These are phyloP conservation scores for Drosophila koepferae DNA, from an alignment of 2,888 invertebrate genomes.

Conservation along the genomic window DNA sequence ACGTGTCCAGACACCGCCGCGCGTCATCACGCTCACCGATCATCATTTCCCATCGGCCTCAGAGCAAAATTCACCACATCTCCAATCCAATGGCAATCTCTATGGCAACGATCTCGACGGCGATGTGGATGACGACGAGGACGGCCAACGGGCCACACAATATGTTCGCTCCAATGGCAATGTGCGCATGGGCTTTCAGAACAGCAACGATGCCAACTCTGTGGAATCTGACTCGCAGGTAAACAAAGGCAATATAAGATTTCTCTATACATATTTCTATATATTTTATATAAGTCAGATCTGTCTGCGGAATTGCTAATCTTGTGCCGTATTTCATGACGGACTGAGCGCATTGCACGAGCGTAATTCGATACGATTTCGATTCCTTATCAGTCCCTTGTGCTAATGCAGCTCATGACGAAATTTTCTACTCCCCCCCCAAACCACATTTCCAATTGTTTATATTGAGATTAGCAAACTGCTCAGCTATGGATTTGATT, in stretches of 20 bases:
- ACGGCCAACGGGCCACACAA: conserved; percentile 73
- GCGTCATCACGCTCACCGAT: conserved; percentile 93
- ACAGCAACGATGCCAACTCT: conserved; percentile 79
- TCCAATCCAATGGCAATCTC: conserved; percentile 55
- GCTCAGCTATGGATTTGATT: conserved; percentile 1
- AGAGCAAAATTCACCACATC: conserved; percentile 85
- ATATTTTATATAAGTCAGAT: background rate
- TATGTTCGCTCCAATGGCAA: conserved; percentile 80
- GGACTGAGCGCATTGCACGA: conserved; percentile 23
- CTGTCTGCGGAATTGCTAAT: background rate
- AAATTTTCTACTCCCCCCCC: conserved; percentile 27
- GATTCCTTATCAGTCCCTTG: conserved; percentile 49
- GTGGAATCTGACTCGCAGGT: conserved; percentile 84
- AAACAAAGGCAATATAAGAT: conserved; percentile 14
- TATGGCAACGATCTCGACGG: conserved; percentile 67
- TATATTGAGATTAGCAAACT: conserved; percentile 25
- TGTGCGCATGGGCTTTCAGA: conserved; percentile 79
- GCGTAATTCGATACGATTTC: conserved; percentile 9
- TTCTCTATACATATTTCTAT: background rate
- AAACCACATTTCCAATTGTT: conserved; percentile 35
- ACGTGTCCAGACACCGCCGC: conserved; percentile 95
- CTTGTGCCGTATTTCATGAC: conserved; percentile 34
- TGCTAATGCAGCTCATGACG: conserved; percentile 50
- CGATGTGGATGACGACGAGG: conserved; percentile 72
- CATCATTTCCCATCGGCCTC: conserved; percentile 92